A percentile compares a stretch with the other conserved stretches of the same genome.
These are phyloP conservation scores for Strigamia crassipes DNA, from an alignment of 2,888 invertebrate species.

Conservation along the genomic window DNA sequence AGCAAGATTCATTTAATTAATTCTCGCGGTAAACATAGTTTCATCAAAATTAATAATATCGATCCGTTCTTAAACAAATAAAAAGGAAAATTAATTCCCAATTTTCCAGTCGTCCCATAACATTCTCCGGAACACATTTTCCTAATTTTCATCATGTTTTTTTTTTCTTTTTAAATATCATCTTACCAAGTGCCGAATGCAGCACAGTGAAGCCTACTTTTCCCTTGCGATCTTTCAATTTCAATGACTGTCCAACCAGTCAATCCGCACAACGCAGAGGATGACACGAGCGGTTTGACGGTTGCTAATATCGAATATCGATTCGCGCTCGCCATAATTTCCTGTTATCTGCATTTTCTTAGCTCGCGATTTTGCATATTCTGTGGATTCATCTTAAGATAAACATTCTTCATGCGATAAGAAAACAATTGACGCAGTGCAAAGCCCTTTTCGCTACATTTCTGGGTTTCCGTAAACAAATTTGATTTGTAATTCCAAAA, in stretches of 20 bases:
- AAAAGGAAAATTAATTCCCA: background rate
- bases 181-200: no score
- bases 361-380: background rate
- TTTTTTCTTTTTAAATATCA: no score
- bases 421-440: background rate
- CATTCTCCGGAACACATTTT: no score
- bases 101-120: background rate
- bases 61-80: background rate
- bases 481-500: constrained; percentile 18
- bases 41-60: constrained; percentile 17
- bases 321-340: background rate
- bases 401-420: background rate
- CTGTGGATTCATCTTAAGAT: background rate
- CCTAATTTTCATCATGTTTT: no score
- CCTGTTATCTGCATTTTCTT: constrained; percentile 5
- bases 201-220: no score
- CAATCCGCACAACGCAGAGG: no score
- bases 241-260: no score
- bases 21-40: constrained; percentile 16
- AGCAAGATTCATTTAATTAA: background rate
- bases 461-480: constrained; percentile 21
- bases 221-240: no score
- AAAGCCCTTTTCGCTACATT: background rate
- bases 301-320: background rate
- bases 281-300: no score